Evolutionary conservation across 2,113 vertebrate genomes (phyloP).

Genomic region (Pachycephala philippinensis): DNA sequence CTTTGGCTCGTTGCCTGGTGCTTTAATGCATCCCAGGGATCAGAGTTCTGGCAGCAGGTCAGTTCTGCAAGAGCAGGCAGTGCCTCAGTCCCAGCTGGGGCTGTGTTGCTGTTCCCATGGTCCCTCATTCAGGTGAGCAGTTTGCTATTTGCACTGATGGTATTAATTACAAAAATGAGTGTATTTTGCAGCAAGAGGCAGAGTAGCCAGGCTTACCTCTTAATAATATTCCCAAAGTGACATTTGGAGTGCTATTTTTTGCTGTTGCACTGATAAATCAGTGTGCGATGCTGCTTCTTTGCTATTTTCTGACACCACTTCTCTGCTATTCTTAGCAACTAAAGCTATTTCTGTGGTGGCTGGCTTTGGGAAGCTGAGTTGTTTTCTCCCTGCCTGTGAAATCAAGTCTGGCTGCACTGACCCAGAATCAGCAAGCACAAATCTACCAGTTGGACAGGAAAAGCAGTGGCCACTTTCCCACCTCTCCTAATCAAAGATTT

Average conservation of each 20-base stretch:
- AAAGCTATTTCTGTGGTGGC: slow-evolving; percentile 20
- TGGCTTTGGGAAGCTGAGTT: background rate
- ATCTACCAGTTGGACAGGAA: background rate
- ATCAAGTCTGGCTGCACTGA: slow-evolving; percentile 2
- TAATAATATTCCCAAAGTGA: slow-evolving; percentile 48
- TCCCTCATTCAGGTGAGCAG: background rate
- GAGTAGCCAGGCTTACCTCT: background rate
- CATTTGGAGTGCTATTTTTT: slow-evolving; percentile 44
- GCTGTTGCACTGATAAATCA: slow-evolving; percentile 29
- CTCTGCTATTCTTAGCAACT: slow-evolving; percentile 52
- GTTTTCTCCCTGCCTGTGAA: slow-evolving; percentile 26
- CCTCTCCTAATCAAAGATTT: background rate
- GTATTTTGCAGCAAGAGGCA: background rate
- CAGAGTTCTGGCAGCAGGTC: background rate
- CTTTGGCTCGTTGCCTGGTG: background rate
- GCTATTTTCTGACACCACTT: slow-evolving; percentile 42
- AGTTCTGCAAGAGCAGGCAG: background rate
- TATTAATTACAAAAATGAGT: background rate
- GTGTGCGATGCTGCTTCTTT: slow-evolving; percentile 15
- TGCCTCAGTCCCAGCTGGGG: background rate
- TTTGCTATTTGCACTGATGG: background rate
- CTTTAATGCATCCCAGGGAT: background rate
- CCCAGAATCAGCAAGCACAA: background rate
- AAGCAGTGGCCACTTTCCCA: background rate
- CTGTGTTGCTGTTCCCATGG: background rate